A percentile compares a stretch with the other conserved stretches of the same genome.
Evolutionary conservation across 2,113 vertebrate species (phyloP).

Genomic region (Daboia siamensis): DNA sequence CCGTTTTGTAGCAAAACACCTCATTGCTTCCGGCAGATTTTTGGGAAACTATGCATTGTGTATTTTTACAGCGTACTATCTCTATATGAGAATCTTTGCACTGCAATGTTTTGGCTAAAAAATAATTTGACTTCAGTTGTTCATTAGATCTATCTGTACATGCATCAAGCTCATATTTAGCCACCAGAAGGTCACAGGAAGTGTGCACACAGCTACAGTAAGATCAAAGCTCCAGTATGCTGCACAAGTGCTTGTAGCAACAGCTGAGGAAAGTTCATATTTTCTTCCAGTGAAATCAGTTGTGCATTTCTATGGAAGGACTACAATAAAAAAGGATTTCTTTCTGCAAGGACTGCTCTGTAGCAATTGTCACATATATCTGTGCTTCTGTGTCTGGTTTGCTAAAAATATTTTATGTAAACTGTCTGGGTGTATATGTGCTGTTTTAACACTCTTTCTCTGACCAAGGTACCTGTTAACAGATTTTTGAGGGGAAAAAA

Average conservation of each 20-base stretch:
- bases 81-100: conserved; percentile 23
- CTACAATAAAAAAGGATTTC: conserved; percentile 29
- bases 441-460: conserved; percentile 38
- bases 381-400: conserved; percentile 54
- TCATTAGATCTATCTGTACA: conserved; percentile 35
- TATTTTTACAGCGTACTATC: conserved; percentile 27
- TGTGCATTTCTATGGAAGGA: conserved; percentile 66
- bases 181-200: conserved; percentile 38
- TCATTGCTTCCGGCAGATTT: conserved; percentile 50
- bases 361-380: conserved; percentile 47
- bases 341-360: conserved; percentile 26
- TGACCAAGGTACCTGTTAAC: conserved; percentile 60
- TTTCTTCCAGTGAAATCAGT: conserved; percentile 74
- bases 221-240: conserved; percentile 60
- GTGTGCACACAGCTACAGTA: conserved; percentile 58
- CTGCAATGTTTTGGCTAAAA: conserved; percentile 43
- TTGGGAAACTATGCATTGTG: conserved; percentile 46
- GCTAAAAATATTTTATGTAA: conserved; percentile 29
- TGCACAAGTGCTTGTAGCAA: conserved; percentile 64
- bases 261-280: conserved; percentile 69
- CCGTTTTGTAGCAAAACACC: conserved; percentile 60
- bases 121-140: conserved; percentile 52
- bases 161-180: conserved; percentile 44
- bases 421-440: conserved; percentile 15
- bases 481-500: conserved; percentile 40